phyloP scores from a whole-genome alignment of 2,113 vertebrate genomes.

The Corynorhinus townsendii region DNA sequence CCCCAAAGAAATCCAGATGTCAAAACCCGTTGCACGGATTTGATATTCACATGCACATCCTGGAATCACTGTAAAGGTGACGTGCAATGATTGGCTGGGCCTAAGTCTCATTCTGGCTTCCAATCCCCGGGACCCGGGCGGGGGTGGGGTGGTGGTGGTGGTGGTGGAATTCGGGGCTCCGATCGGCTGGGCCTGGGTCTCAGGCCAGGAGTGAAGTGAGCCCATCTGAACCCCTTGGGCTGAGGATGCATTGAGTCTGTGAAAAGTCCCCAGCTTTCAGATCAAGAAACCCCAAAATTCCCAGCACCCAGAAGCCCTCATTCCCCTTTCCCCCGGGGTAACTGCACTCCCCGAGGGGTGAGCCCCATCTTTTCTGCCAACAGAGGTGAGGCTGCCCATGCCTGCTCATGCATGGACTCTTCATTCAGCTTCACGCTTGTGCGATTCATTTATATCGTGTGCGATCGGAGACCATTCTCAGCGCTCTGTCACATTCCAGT shows the following conservation, averaged over 20 bases:
- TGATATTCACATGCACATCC: background rate
- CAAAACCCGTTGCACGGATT: background rate
- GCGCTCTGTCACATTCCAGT: accelerated
- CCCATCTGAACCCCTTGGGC: background rate
- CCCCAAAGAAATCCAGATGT: background rate
- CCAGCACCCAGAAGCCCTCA: background rate
- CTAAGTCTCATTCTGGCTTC: background rate
- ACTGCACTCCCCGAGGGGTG: background rate
- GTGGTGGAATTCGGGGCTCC: background rate
- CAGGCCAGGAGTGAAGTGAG: background rate
- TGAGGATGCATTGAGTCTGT: background rate
- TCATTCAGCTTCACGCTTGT: background rate
- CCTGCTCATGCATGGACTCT: background rate
- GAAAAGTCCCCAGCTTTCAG: background rate
- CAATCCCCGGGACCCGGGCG: background rate
- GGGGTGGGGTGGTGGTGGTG: background rate
- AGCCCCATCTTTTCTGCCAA: background rate
- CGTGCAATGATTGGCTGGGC: background rate
- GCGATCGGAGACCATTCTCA: background rate
- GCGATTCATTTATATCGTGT: accelerated
- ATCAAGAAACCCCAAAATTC: background rate
- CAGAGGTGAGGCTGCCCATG: background rate
- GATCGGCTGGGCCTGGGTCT: background rate
- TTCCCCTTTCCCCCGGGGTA: background rate
- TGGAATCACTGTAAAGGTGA: background rate